Conservation (phyloP, 1,140 invertebrate species). For the Brachionus rotundiformis region DNA sequence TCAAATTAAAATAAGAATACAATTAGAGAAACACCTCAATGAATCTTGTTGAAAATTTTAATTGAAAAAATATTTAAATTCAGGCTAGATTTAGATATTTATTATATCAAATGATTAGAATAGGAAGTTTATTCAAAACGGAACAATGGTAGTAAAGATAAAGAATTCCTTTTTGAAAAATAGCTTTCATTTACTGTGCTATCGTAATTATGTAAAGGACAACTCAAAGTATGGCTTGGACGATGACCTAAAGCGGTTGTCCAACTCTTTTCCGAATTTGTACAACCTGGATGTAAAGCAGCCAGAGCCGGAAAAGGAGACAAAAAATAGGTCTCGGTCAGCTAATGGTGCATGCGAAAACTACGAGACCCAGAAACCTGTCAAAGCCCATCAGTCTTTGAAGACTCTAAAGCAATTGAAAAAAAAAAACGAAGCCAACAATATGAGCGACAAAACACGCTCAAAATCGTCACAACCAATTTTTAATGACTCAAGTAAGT, state of each 20-base stretch:
- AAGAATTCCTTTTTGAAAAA: slow-evolving; percentile 44
- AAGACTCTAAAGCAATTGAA: slow-evolving; percentile 26
- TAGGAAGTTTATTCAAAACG: neutral
- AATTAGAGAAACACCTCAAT: neutral
- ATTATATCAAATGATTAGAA: neutral
- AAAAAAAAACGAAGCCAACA: neutral
- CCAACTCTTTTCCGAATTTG: slow-evolving; percentile 24
- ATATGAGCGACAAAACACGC: neutral
- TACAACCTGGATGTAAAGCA: neutral
- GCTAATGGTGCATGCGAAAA: neutral
- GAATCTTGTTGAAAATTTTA: slow-evolving; percentile 13
- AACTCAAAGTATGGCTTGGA: neutral
- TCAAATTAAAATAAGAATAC: neutral
- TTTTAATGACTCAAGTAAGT: neutral
- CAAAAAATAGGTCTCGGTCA: slow-evolving; percentile 4
- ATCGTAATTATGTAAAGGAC: slow-evolving; percentile 23
- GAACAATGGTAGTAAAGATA: slow-evolving; percentile 27
- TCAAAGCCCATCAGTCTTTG: slow-evolving; percentile 20
- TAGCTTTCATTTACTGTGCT: slow-evolving; percentile 33
- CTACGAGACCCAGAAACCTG: neutral
- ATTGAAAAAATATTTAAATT: slow-evolving; percentile 10
- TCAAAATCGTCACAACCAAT: slow-evolving; percentile 24
- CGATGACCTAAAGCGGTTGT: slow-evolving; percentile 8
- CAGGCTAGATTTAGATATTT: neutral
- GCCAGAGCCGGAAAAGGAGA: neutral